Percentiles rank a stretch among this genome's conserved stretches.
Evolutionary conservation across 2,888 invertebrate species (phyloP).

Genomic region (Drosophila meridionalis): DNA sequence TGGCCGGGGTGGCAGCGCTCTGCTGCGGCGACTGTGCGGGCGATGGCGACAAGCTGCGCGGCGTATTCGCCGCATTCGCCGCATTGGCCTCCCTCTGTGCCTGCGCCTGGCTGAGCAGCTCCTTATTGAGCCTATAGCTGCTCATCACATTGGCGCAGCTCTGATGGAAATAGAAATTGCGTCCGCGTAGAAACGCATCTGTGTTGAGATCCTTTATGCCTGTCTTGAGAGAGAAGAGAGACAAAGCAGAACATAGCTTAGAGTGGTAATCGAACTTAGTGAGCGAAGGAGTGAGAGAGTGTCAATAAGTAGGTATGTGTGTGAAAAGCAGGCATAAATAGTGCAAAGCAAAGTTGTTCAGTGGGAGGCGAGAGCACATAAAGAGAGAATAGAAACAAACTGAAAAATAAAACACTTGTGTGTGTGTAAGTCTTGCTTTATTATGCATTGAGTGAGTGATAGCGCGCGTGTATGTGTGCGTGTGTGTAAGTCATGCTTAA

Average conservation of each 20-base stretch:
- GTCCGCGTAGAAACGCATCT: slow-evolving; percentile 84
- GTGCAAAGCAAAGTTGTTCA: slow-evolving; percentile 8
- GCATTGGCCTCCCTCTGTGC: slow-evolving; percentile 56
- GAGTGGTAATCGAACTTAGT: not conserved
- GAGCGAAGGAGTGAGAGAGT: slow-evolving; percentile 2
- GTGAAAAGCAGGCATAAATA: slow-evolving; percentile 36
- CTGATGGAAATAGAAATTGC: slow-evolving; percentile 84
- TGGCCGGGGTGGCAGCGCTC: slow-evolving; percentile 59
- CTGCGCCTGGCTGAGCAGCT: slow-evolving; percentile 81
- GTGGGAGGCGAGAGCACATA: slow-evolving; percentile 22
- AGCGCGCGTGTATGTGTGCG: slow-evolving; percentile 5
- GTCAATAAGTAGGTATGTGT: not conserved
- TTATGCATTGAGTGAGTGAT: slow-evolving; percentile 16
- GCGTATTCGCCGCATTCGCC: slow-evolving; percentile 53
- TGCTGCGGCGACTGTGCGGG: slow-evolving; percentile 78
- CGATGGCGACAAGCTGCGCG: slow-evolving; percentile 71
- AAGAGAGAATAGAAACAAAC: slow-evolving; percentile 75
- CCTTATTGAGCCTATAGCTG: slow-evolving; percentile 83
- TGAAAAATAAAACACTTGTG: slow-evolving; percentile 88
- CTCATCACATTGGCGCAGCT: slow-evolving; percentile 85
- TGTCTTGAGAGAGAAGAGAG: slow-evolving; percentile 78
- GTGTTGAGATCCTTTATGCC: slow-evolving; percentile 85
- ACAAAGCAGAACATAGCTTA: slow-evolving; percentile 44
- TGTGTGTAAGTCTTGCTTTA: slow-evolving; percentile 27
- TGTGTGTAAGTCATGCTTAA: slow-evolving; percentile 29